These are phyloP conservation scores for Pteruthius melanotis DNA, from an alignment of 2,113 vertebrate genomes.

Conservation along the genomic window DNA sequence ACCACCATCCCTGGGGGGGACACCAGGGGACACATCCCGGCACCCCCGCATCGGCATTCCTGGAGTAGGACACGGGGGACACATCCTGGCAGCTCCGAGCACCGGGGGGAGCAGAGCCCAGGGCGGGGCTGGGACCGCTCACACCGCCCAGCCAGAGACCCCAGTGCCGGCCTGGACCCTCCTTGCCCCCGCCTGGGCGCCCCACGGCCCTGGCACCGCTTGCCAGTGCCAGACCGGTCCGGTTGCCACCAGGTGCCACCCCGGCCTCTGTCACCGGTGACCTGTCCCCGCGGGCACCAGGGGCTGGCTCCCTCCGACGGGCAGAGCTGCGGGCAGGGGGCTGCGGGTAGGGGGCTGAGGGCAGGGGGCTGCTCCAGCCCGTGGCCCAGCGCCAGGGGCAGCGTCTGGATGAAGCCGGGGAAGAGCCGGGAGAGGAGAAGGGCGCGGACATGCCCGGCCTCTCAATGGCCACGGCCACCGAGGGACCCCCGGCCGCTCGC, in stretches of 20 bases:
- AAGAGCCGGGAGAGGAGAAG: not conserved
- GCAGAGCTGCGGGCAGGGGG: not conserved
- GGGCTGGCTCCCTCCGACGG: fast-evolving
- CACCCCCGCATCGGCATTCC: too few species aligned
- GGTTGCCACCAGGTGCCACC: not conserved
- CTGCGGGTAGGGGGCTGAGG: not conserved
- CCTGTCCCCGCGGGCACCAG: fast-evolving
- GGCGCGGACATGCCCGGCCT: fast-evolving
- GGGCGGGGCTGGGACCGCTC: not conserved
- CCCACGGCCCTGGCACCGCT: not conserved
- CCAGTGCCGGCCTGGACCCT: not conserved
- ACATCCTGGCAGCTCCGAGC: not conserved
- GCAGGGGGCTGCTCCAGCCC: not conserved
- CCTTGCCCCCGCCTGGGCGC: not conserved
- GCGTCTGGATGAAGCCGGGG: not conserved
- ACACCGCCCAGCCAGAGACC: not conserved
- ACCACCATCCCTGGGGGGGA: not conserved
- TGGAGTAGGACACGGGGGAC: not conserved
- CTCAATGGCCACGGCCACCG: too few species aligned
- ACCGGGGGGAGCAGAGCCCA: too few species aligned
- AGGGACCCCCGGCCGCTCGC: not conserved
- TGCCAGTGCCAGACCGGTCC: not conserved
- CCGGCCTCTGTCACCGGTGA: fast-evolving
- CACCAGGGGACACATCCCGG: not conserved
- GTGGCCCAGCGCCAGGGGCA: not conserved